A percentile compares a stretch with the other conserved stretches of the same genome.
Evolutionary conservation across 2,888 invertebrate genomes (phyloP).

Genomic region (Lycia hirtaria): DNA sequence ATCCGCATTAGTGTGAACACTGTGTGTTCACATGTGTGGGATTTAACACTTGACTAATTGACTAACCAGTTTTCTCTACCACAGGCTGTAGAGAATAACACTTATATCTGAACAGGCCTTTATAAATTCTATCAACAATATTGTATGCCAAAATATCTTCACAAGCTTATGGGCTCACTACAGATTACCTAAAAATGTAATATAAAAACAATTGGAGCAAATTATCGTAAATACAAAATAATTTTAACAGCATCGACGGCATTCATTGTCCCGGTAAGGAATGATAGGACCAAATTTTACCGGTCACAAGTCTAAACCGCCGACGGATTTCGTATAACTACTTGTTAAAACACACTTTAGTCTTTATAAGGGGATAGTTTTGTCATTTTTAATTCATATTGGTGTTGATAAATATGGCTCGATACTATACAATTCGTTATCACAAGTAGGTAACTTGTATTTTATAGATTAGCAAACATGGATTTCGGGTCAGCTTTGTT

Average conservation of each 20-base stretch:
- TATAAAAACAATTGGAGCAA: constrained; percentile 42
- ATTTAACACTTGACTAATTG: too few relatives aligned
- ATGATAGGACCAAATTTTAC: constrained; percentile 88
- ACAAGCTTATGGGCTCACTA: constrained; percentile 43
- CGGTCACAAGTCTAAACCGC: constrained; percentile 75
- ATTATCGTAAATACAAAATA: constrained; percentile 54
- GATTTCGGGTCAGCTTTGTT: too few relatives aligned
- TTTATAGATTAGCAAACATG: too few relatives aligned
- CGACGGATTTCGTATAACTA: constrained; percentile 52
- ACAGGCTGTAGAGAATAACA: too few relatives aligned
- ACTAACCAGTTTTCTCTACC: too few relatives aligned
- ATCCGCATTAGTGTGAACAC: too few relatives aligned
- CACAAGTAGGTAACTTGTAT: not conserved
- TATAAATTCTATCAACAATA: constrained; percentile 39
- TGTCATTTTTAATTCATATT: constrained; percentile 19
- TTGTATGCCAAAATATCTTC: constrained; percentile 43
- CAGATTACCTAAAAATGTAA: constrained; percentile 42
- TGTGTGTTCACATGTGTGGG: too few relatives aligned
- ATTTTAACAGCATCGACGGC: constrained; percentile 55
- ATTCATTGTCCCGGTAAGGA: constrained; percentile 84
- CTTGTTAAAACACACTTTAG: constrained; percentile 68
- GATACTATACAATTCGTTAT: not conserved
- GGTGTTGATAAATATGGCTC: not conserved
- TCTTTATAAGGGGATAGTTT: constrained; percentile 62
- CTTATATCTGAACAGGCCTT: too few relatives aligned